Base-by-base conservation (phyloP, 2,888 invertebrate species). In the Macrophya annulata region DNA sequence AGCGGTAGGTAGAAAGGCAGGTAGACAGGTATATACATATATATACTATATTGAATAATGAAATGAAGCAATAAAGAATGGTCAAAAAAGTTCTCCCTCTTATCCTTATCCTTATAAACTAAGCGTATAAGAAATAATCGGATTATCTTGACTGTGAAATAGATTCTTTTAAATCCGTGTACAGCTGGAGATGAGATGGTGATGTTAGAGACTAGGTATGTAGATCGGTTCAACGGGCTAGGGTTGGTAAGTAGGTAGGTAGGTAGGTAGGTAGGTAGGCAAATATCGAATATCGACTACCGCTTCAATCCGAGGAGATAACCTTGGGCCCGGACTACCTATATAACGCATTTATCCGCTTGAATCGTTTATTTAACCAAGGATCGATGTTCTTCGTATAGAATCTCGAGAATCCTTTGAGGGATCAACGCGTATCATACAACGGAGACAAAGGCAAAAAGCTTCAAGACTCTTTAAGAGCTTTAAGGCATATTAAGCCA, bases 371-470 rank as follows among this genome's bases (percentile, higher is more conserved):
- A 51, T 59, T 59, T 62, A 31, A 40, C n/a, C 31, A 43, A 15
- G 40, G 62, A 81, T 81, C 59, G 59, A 59, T 59, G 12, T 43
- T 25, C 59, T 12, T 6, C 8, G 81, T 17, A 21, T 62, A 59
- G 81, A 81, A 81, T 62, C 81, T 62, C 62, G 81, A 81, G 62
- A 81, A 81, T 81, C 62, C 81, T 81, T 81, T 81, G 81, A 81
- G 51, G 81, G 81, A 81, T 62, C 59, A 81, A 62, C 81, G 43
- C 37, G 43, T 15, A 40, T 51, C 37, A 62, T 62, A 10, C 59
- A 55, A 55, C 37, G 9, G 40, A 62, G 77, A 77, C 81, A 81
- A 81, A 62, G 62, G 40, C 40, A 10, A 8, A 74, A 45, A 45
- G 45, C 74, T 45, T 37, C 15, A n/a, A 37, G 51, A 37, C 77